A percentile compares a stretch with the other conserved stretches of the same genome.
Evolutionary conservation across 2,113 vertebrate species (phyloP).

Genomic region (Pogonocichla stellata): DNA sequence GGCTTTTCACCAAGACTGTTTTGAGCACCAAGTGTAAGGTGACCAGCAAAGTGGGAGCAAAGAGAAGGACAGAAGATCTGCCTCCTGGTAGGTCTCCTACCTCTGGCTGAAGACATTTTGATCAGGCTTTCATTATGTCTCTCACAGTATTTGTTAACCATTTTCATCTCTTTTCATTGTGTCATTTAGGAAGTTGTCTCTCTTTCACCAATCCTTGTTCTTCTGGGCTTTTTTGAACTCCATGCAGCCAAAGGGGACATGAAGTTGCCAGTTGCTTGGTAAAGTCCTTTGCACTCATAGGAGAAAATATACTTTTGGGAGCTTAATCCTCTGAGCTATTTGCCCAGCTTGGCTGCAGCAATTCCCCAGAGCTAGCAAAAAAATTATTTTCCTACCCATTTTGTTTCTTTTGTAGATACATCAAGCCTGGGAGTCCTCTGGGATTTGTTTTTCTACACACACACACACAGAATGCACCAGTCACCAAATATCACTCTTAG

Average conservation of each 20-base stretch:
- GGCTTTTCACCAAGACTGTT: not conserved
- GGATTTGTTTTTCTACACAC: not conserved
- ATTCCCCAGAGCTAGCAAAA: not conserved
- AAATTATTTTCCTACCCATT: not conserved
- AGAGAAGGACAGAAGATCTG: not conserved
- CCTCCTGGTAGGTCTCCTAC: not conserved
- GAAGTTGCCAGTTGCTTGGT: not conserved
- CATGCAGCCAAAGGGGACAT: not conserved
- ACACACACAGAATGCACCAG: not conserved
- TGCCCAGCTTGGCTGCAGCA: not conserved
- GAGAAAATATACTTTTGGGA: not conserved
- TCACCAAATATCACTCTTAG: not conserved
- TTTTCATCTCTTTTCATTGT: not conserved
- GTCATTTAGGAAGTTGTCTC: not conserved
- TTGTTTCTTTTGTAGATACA: not conserved
- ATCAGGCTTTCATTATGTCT: not conserved
- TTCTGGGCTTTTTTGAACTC: not conserved
- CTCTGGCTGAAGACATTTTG: not conserved
- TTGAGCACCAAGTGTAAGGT: not conserved
- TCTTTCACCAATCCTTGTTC: accelerated
- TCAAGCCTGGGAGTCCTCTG: not conserved
- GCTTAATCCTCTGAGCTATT: not conserved
- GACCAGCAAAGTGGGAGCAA: not conserved
- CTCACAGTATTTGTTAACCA: not conserved
- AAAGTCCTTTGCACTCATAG: not conserved